Conservation (phyloP, 2,888 invertebrate species). For the Tridacna gigas region DNA sequence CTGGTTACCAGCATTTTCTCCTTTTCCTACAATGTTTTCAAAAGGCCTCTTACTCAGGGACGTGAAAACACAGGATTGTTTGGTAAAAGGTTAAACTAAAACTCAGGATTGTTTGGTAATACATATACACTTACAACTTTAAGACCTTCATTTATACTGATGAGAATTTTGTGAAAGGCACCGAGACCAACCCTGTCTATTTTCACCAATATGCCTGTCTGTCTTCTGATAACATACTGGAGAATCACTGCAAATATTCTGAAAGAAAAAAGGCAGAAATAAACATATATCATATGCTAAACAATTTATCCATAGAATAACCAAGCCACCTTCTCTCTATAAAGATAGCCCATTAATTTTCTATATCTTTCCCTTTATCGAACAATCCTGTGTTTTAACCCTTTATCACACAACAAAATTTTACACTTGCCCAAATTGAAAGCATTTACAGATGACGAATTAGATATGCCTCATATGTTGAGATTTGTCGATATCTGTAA, state of each 20-base stretch:
- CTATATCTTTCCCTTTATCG: no score
- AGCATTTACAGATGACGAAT: no score
- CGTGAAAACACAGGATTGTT: neutral
- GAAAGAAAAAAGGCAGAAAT: conserved; percentile 45
- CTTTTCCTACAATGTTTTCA: neutral
- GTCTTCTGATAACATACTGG: conserved; percentile 78
- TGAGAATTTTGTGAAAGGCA: conserved; percentile 75
- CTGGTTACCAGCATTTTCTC: conserved; percentile 6
- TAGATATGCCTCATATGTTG: no score
- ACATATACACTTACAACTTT: conserved; percentile 67
- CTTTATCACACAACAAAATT: no score
- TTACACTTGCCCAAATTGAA: no score
- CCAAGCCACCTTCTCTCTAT: no score
- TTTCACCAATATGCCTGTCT: conserved; percentile 72
- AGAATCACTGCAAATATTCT: conserved; percentile 82
- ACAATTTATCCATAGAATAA: no score
- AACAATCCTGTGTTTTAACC: no score
- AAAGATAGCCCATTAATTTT: no score
- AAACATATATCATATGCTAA: no score
- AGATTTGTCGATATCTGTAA: no score
- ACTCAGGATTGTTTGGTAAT: neutral
- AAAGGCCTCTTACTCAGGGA: neutral
- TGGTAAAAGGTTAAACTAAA: no score
- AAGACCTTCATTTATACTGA: conserved; percentile 71
- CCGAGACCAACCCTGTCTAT: conserved; percentile 78